Evolutionary conservation across 2,888 invertebrate genomes (phyloP), one percentile per base, ranked within the genome.

Genomic region (Drosophila borborema): DNA sequence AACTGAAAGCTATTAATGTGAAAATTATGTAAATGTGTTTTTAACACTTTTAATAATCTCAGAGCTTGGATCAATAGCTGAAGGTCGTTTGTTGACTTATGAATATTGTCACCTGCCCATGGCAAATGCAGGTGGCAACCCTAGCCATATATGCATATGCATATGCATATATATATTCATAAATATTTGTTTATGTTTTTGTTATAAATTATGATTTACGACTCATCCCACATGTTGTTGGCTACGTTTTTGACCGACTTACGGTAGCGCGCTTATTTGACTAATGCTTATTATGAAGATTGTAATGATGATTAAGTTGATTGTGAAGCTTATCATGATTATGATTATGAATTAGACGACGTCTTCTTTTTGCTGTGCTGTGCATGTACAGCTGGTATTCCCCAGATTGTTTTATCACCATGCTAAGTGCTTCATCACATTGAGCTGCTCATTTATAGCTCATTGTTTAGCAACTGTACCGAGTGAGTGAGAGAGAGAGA

Each of bases 371-470:
- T 51, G 49, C 49, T 34, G 3, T 34, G 10, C 7, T 18, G 6
- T 10, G n/a, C 48, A 49, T 34, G 49, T 49, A 49, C 49, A 41
- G 16, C 48, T 43, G 66, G 80, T 67, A 77, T 80, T 80, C 61
- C 80, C 64, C 63, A 18, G 38, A 48, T 51, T 78, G 67, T n/a
- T 72, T 74, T 77, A 72, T 55, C 74, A 64, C 6, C 68, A 61
- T 46, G 72, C 62, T 60, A 78, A 80, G 80, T 80, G 82, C 80
- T 80, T 69, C 62, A 81, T 81, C 81, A 78, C 63, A 77, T 74
- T 59, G 61, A 43, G 64, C 53, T 62, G 68, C 66, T 46, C 70
- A 46, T 63, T 74, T 58, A 79, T 70, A 38, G 77, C 70, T 60
- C 64, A 80, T 72, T 77, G 77, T 75, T 64, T 72, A 23, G 58